Base-by-base conservation (phyloP, 2,797 vertebrate species). In the Lates japonicus region DNA sequence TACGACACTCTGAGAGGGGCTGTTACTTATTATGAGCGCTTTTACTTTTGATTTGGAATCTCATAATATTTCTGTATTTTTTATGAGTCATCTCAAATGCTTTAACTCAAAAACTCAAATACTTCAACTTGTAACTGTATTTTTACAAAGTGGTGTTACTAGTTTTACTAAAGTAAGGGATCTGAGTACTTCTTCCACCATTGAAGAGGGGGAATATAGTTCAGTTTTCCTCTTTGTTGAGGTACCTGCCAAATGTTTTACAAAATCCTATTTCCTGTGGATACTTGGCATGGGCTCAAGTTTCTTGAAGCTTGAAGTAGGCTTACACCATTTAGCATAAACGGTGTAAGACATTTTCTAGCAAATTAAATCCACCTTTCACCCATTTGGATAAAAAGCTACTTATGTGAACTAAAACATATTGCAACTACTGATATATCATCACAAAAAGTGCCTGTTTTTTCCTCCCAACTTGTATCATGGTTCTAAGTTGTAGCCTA, bases 131-230 rank as follows among this genome's bases (percentile, higher is more conserved):
- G 3, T 8, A 25, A 25, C 7, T 42, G 25, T 31, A 37, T 6
- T 68, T 63, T 58, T 17, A 25, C 42, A 75, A 35, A 33, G 58
- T 54, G 35, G 25, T 52, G 25, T 42, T 17, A 14, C 3, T 61
- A 33, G 31, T 55, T 73, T 78, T 48, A 39, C 17, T 58, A 31
- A 37, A 70, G 39, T 44, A 22, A 69, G 22, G 4, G 6, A 69
- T 59, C 19, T 1, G 31, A 19, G 5, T 41, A 25, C 22, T 39
- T 74, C 25, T 70, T 51, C 16, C 37, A 44, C 2, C 9, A 20
- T 29, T 12, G 44, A 58, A 46, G 7, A 39, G 5, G 25, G 4
- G 1, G 19, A 48, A 20, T 37, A 37, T 33, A 37, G 62, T 60
- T 35, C 0, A 67, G 19, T 22, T 41, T 7, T 10, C 31, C 1